These are phyloP conservation scores for Choreutis nemorana DNA, from an alignment of 2,888 invertebrate species.

Conservation along the genomic window DNA sequence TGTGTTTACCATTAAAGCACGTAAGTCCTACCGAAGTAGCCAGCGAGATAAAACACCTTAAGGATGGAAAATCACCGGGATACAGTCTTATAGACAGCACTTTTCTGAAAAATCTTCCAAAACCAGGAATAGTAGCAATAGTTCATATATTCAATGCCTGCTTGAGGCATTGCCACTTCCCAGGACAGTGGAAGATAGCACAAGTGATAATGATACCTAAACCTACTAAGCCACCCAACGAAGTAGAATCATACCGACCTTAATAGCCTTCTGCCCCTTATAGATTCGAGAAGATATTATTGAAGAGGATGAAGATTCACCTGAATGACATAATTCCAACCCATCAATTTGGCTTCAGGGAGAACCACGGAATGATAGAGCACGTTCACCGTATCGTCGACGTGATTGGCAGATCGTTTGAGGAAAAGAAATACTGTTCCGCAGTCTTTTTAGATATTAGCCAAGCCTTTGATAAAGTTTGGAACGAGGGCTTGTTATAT, in stretches of 20 bases:
- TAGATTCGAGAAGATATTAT: slow-evolving; percentile 6
- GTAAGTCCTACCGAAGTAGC: neutral
- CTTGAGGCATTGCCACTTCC: neutral
- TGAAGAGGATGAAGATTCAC: neutral
- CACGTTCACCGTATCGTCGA: neutral
- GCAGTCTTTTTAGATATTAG: slow-evolving; percentile 6
- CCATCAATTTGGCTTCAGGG: slow-evolving; percentile 8
- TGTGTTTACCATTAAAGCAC: neutral
- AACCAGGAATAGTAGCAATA: neutral
- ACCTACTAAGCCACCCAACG: slow-evolving; percentile 5
- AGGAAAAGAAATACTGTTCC: slow-evolving; percentile 1
- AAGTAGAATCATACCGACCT: slow-evolving; percentile 6
- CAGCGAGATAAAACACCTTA: neutral
- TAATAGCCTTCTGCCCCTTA: slow-evolving; percentile 7
- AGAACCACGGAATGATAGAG: slow-evolving; percentile 4
- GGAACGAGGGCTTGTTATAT: neutral
- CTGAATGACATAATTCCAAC: neutral
- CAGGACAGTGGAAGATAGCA: neutral
- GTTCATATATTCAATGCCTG: neutral
- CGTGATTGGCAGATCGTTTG: neutral
- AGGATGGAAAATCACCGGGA: neutral
- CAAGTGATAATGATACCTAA: slow-evolving; percentile 4
- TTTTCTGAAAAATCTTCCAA: neutral
- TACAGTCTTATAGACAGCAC: neutral
- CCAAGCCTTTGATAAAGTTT: slow-evolving; percentile 7